A percentile compares a stretch with the other conserved stretches of the same genome.
Evolutionary conservation across 2,113 vertebrate species (phyloP).

Genomic region (Odocoileus virginianus): DNA sequence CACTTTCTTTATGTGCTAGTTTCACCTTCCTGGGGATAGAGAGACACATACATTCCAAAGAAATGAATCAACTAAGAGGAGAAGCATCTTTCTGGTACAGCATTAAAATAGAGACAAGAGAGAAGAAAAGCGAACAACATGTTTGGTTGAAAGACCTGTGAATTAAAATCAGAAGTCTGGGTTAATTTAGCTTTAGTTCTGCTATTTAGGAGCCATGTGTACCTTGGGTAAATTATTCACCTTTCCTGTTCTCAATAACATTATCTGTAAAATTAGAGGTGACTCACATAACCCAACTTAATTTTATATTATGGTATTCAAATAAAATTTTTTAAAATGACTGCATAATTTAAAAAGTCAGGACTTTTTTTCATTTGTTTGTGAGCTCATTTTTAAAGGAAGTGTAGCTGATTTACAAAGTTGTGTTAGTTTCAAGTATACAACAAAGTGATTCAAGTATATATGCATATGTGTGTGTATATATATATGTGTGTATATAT

Average conservation of each 20-base stretch:
- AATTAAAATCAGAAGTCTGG: conserved; percentile 5
- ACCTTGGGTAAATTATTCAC: not conserved
- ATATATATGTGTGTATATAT: not conserved
- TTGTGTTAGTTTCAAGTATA: not conserved
- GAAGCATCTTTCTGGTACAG: conserved; percentile 25
- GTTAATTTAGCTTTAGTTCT: conserved; percentile 21
- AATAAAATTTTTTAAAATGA: not conserved
- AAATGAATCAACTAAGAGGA: conserved; percentile 54
- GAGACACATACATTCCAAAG: conserved; percentile 38
- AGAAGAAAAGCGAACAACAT: not conserved
- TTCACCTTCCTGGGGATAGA: conserved; percentile 57
- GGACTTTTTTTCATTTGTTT: not conserved
- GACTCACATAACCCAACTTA: not conserved
- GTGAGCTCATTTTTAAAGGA: not conserved
- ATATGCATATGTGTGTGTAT: too few relatives aligned
- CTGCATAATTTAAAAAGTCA: not conserved
- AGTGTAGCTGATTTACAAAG: not conserved
- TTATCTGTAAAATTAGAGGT: not conserved
- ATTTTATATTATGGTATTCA: not conserved
- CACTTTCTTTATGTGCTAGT: conserved; percentile 20
- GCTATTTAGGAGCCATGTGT: not conserved
- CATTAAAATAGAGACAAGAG: conserved; percentile 9
- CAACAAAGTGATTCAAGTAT: not conserved
- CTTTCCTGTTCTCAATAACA: not conserved
- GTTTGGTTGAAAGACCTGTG: not conserved